Conservation (phyloP, 2,113 vertebrate species). For the Dissostichus mawsoni region DNA sequence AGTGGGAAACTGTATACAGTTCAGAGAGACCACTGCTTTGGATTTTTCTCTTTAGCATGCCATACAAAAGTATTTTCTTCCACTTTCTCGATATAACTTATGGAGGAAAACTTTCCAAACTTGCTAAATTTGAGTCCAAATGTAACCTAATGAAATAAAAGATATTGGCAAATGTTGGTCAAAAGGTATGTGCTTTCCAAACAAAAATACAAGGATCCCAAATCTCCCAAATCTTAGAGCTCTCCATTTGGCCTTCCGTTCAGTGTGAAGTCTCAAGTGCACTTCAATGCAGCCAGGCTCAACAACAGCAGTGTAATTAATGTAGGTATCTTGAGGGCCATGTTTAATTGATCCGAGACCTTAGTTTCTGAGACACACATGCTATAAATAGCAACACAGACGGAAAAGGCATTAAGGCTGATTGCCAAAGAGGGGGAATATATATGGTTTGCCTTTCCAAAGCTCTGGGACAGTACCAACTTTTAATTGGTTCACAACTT, state of each 20-base stretch:
- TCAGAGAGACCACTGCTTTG: conserved; percentile 44
- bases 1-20: conserved; percentile 56
- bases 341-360: conserved; percentile 73
- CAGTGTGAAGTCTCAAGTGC: conserved; percentile 41
- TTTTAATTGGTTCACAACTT: conserved; percentile 55
- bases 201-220: conserved; percentile 20
- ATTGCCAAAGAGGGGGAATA: conserved; percentile 32
- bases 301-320: conserved; percentile 68
- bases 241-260: conserved; percentile 44
- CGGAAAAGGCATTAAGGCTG: not conserved
- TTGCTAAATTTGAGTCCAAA: not conserved
- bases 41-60: conserved; percentile 19
- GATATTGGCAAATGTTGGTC: not conserved
- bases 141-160: not conserved
- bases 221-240: not conserved
- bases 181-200: conserved; percentile 12
- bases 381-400: conserved; percentile 60
- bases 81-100: not conserved
- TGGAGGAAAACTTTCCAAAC: not conserved
- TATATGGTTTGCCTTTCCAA: conserved; percentile 13
- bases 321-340: conserved; percentile 68
- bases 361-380: conserved; percentile 41
- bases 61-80: conserved; percentile 26
- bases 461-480: conserved; percentile 26
- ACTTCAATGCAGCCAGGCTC: conserved; percentile 29